Evolutionary conservation across 2,888 invertebrate genomes (phyloP).

Genomic region (Apodemia mormo): DNA sequence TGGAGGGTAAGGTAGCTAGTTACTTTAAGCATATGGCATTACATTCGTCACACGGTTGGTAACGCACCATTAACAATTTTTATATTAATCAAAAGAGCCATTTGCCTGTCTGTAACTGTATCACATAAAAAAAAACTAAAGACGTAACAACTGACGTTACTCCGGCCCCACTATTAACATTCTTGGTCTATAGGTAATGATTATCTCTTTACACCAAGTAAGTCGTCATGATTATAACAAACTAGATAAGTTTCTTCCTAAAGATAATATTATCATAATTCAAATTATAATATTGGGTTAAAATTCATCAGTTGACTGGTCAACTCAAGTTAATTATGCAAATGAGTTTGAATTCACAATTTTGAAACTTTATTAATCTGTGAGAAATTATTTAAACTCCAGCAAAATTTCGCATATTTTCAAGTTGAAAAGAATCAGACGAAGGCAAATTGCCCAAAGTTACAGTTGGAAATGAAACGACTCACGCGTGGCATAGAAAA

Average conservation of each 20-base stretch:
- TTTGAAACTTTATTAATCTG: slow-evolving; percentile 13
- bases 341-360: slow-evolving; percentile 11
- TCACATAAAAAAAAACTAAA: too few species aligned
- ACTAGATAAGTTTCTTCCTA: not conserved
- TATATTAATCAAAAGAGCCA: too few species aligned
- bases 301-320: slow-evolving; percentile 8
- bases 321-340: slow-evolving; percentile 7
- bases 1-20: too few species aligned
- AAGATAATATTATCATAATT: not conserved
- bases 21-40: too few species aligned
- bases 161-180: not conserved
- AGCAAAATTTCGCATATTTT: slow-evolving; percentile 22
- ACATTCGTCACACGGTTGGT: too few species aligned
- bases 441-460: slow-evolving; percentile 22
- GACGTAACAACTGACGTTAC: not conserved
- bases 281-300: not conserved
- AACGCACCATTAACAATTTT: too few species aligned
- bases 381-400: slow-evolving; percentile 25
- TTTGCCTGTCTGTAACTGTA: too few species aligned
- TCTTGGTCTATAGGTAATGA: not conserved
- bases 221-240: too few species aligned
- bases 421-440: slow-evolving; percentile 15
- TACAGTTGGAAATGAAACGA: slow-evolving; percentile 29
- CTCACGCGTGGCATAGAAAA: slow-evolving; percentile 34
- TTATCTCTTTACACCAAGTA: not conserved